These are phyloP conservation scores for Ctena decussata DNA, from an alignment of 2,888 invertebrate species.

Conservation along the genomic window DNA sequence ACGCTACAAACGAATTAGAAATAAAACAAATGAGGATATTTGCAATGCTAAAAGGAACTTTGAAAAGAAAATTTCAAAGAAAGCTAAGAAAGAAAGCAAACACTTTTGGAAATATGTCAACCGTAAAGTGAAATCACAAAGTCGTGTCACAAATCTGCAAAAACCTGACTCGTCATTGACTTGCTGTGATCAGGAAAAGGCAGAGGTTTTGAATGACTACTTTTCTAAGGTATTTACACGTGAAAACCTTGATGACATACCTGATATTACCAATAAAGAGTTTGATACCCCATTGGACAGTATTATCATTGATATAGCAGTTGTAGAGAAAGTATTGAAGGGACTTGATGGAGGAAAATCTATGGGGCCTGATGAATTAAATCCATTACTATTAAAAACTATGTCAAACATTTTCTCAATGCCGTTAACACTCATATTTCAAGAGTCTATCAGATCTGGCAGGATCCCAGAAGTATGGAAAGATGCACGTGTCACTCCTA, in stretches of 20 bases:
- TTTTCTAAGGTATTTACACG: constrained; percentile 21
- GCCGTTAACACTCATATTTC: neutral
- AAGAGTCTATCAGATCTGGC: neutral
- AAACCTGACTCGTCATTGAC: neutral
- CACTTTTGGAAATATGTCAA: constrained; percentile 26
- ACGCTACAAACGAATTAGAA: neutral
- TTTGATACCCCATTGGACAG: neutral
- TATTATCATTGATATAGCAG: neutral
- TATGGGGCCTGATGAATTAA: constrained; percentile 7
- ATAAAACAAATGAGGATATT: neutral
- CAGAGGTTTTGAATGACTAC: constrained; percentile 20
- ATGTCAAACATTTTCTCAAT: neutral
- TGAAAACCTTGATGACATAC: constrained; percentile 3
- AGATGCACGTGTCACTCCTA: constrained; percentile 1
- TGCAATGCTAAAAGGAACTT: constrained; percentile 3
- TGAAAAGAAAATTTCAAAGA: neutral
- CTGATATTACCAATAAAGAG: neutral
- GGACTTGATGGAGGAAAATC: neutral
- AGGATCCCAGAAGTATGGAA: neutral
- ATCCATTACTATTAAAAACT: neutral
- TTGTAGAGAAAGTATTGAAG: neutral
- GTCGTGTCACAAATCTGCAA: neutral
- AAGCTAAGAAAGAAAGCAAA: constrained; percentile 6
- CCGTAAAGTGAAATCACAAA: neutral
- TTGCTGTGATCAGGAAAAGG: constrained; percentile 17